phyloP scores from a whole-genome alignment of 2,888 invertebrate species.

The Colletes collaris region DNA sequence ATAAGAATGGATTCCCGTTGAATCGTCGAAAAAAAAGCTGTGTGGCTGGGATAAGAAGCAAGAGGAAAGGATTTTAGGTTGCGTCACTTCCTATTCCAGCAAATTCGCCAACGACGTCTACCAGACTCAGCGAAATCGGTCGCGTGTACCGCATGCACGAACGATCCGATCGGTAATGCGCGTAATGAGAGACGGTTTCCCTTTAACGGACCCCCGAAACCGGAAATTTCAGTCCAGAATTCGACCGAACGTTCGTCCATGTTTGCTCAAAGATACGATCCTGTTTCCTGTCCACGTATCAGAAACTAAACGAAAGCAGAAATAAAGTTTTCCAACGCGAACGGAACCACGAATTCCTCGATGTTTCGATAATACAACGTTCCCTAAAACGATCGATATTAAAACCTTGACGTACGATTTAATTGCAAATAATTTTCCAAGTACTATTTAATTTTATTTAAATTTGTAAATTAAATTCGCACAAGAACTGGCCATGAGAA shows the following conservation, averaged over 20 bases:
- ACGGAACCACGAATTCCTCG: too few species aligned
- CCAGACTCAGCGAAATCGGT: slow-evolving; percentile 66
- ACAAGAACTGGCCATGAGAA: too few species aligned
- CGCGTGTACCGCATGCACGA: slow-evolving; percentile 59
- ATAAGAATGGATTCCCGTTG: slow-evolving; percentile 54
- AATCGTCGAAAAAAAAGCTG: slow-evolving; percentile 57
- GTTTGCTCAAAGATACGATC: slow-evolving; percentile 20
- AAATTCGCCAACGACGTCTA: slow-evolving; percentile 58
- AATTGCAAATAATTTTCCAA: too few species aligned
- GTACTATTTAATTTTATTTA: too few species aligned
- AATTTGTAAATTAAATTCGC: too few species aligned
- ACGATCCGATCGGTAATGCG: slow-evolving; percentile 56
- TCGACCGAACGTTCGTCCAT: neutral
- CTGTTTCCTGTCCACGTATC: neutral
- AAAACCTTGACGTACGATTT: too few species aligned
- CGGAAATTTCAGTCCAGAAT: slow-evolving; percentile 21
- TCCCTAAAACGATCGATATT: too few species aligned
- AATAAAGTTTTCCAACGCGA: neutral
- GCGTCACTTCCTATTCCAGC: slow-evolving; percentile 52
- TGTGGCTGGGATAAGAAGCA: slow-evolving; percentile 22
- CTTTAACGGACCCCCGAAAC: slow-evolving; percentile 37
- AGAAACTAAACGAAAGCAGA: neutral
- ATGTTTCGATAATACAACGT: too few species aligned
- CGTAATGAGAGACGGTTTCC: slow-evolving; percentile 53
- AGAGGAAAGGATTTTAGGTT: slow-evolving; percentile 33